Base-by-base conservation (phyloP, 2,888 invertebrate species). In the Hydrotaea cyrtoneurina region DNA sequence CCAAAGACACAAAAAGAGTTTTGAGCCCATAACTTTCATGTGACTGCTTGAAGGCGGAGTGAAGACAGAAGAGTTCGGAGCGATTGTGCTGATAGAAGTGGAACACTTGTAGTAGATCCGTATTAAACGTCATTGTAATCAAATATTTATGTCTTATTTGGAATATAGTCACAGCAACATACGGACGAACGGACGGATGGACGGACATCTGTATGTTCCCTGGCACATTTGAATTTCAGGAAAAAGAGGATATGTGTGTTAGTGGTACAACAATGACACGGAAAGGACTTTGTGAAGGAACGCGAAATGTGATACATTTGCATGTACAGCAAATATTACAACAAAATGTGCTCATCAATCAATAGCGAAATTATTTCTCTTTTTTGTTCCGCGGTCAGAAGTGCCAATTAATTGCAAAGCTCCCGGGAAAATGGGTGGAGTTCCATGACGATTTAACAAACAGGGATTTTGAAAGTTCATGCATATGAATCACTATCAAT, bases 101-200 rank as follows among this genome's bases (percentile, higher is more conserved):
- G 59, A 74, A 59, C 59, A 62, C 73, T 74, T 46, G 59, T 53
- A 21, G 43, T 59, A 26, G 46, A 62, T 59, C 36, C 46, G 31
- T 62, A 46, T 74, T 72, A 50, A 39, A 57, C 39, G 57, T 39
- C 73, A 74, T 19, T 74, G 74, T 62, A n/a, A 62, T 74, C 74
- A 74, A 74, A 74, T 74, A 62, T 74, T 74, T 59, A 74, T 74
- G 36, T 26, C 50, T n/a, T n/a, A 50, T 50, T 50, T 50, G n/a
- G n/a, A 15, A 11, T 43, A 31, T 4, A 31, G 31, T 31, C 3
- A 31, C 7, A 50, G 7, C 13, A 8, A 39, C 39, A 39, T 50
- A 50, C n/a, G 31, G 7, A 15, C 50, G 50, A n/a, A n/a, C n/a
- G n/a, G 8, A 39, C 8, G n/a, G 43, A 43, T 11, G 43, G 50